A percentile compares a stretch with the other conserved stretches of the same genome.
These are phyloP conservation scores for Psylliodes chrysocephalus DNA, from an alignment of 2,888 invertebrate genomes.

Conservation along the genomic window DNA sequence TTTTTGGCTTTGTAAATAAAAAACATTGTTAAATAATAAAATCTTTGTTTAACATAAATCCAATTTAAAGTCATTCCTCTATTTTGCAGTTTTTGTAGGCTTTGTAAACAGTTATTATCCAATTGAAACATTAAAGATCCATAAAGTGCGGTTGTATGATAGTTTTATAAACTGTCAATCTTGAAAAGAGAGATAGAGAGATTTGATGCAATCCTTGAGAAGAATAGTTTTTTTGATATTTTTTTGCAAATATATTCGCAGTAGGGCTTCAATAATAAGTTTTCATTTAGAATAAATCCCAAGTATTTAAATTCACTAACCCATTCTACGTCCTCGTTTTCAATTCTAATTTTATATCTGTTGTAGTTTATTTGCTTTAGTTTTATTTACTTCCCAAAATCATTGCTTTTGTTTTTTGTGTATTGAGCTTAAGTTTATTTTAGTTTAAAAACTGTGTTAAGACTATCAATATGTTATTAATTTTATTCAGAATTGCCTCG, in stretches of 20 bases:
- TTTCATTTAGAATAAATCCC: conserved; percentile 11
- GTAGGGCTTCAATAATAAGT: conserved; percentile 10
- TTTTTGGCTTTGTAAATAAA: no score
- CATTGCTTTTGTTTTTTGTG: no score
- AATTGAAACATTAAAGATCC: not conserved
- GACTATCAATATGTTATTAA: no score
- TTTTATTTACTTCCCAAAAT: conserved; percentile 5
- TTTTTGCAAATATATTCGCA: conserved; percentile 1
- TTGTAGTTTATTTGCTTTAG: conserved; percentile 10
- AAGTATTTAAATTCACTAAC: conserved; percentile 17
- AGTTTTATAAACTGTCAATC: not conserved
- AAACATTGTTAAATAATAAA: no score
- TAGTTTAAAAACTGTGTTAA: no score
- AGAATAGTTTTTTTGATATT: conserved; percentile 3
- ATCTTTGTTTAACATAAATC: no score
- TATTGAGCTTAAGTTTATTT: no score
- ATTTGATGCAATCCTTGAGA: conserved; percentile 3
- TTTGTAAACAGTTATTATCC: conserved; percentile 1
- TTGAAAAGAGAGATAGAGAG: not conserved
- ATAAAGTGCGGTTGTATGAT: not conserved
- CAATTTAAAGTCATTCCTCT: conserved; percentile 1
- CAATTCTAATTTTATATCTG: conserved; percentile 14
- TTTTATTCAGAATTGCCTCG: no score
- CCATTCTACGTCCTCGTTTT: conserved; percentile 13
- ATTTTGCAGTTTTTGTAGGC: conserved; percentile 1